Evolutionary conservation across 2,888 invertebrate genomes (phyloP).

Genomic region (Malthinus flaveolus): DNA sequence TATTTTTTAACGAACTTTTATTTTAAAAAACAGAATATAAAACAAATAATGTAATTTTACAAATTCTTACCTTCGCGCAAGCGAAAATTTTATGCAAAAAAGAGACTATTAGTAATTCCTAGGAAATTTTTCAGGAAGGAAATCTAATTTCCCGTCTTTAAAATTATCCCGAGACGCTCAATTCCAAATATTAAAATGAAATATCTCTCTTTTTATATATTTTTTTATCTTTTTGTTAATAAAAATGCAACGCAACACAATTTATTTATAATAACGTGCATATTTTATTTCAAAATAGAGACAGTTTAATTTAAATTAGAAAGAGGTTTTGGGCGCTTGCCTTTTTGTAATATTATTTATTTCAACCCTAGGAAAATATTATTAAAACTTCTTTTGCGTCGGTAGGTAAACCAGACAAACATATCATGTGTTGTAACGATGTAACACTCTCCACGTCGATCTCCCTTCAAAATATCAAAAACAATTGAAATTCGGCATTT

Average conservation of each 20-base stretch:
- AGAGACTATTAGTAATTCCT: constrained; percentile 12
- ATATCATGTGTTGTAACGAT: no score
- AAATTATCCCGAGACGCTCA: constrained; percentile 15
- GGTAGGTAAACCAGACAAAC: no score
- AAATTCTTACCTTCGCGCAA: no score
- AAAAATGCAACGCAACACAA: constrained; percentile 26
- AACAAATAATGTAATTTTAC: background rate
- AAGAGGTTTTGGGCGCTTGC: background rate
- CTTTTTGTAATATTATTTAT: no score
- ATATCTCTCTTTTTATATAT: constrained; percentile 1
- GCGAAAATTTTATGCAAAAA: constrained; percentile 10
- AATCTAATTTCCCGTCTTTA: constrained; percentile 21
- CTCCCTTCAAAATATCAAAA: no score
- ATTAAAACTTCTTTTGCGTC: no score
- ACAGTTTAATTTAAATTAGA: constrained; percentile 4
- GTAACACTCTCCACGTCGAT: no score
- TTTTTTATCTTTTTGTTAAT: constrained; percentile 15
- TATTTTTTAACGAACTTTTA: constrained; percentile 1
- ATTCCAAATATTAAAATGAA: constrained; percentile 7
- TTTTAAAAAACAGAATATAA: background rate
- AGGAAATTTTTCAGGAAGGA: constrained; percentile 13
- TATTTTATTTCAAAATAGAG: constrained; percentile 1
- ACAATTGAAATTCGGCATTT: no score
- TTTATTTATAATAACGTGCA: constrained; percentile 28
- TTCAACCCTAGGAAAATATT: no score